Conservation (phyloP, 2,113 vertebrate species). For the Guaruba guarouba region DNA sequence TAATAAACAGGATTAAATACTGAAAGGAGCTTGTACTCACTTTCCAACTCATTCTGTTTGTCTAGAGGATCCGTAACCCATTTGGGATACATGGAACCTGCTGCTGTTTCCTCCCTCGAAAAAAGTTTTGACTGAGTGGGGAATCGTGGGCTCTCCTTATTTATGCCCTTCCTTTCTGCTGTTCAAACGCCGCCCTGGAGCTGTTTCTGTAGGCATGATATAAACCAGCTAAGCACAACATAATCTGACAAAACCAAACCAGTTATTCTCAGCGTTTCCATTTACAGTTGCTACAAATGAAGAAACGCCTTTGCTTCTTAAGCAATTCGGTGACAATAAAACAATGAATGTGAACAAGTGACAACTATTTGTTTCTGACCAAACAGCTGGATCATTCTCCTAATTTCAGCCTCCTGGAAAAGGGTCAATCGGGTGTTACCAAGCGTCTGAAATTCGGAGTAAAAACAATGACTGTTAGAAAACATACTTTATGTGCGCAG, state of each 20-base stretch:
- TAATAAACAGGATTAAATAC: slow-evolving; percentile 10
- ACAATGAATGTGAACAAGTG: slow-evolving; percentile 55
- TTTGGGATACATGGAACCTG: background rate
- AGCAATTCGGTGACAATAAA: slow-evolving; percentile 52
- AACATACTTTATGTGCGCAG: slow-evolving; percentile 91
- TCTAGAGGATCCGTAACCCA: background rate
- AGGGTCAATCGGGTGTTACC: slow-evolving; percentile 48
- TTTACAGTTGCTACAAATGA: slow-evolving; percentile 28
- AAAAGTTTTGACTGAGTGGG: background rate
- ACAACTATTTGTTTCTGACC: slow-evolving; percentile 14
- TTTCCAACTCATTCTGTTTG: background rate
- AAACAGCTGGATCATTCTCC: slow-evolving; percentile 47
- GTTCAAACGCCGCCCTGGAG: background rate
- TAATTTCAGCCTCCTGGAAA: slow-evolving; percentile 62
- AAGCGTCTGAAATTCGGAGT: slow-evolving; percentile 60
- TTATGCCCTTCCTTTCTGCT: background rate
- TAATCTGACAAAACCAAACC: background rate
- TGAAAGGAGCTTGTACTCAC: background rate
- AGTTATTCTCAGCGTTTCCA: slow-evolving; percentile 6
- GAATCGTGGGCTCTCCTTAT: background rate
- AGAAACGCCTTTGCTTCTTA: slow-evolving; percentile 35
- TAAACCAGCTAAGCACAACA: slow-evolving; percentile 9
- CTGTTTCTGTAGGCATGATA: background rate
- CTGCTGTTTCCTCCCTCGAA: background rate
- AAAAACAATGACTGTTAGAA: slow-evolving; percentile 66